Conservation (phyloP, 2,888 invertebrate species). For the Ormyrus pomaceus region DNA sequence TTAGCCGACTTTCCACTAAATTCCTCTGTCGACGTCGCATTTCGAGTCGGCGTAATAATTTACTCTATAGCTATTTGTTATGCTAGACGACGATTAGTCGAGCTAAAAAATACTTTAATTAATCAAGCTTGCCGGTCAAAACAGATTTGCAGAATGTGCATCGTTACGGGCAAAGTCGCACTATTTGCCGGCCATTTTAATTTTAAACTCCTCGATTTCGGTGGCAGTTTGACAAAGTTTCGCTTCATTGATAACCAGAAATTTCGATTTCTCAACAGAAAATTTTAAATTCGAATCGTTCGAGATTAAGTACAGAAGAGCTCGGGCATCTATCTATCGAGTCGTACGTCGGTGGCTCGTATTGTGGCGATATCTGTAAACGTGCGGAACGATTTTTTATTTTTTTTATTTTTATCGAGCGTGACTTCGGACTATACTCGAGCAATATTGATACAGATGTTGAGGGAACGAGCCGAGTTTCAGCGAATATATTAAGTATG, state of each 20-base stretch:
- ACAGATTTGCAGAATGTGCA: neutral
- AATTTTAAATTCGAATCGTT: no score
- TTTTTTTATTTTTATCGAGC: constrained; percentile 28
- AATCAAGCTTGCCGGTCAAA: constrained; percentile 1
- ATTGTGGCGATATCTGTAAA: constrained; percentile 9
- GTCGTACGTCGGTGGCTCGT: no score
- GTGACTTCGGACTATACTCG: constrained; percentile 16
- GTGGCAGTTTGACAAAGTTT: neutral
- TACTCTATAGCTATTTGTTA: no score
- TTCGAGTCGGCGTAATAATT: no score
- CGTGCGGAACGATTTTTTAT: neutral
- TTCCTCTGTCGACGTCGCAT: no score
- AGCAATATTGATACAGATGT: constrained; percentile 23
- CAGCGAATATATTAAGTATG: neutral
- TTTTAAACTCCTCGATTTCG: neutral
- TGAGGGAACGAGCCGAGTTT: neutral
- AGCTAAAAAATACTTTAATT: neutral
- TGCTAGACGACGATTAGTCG: neutral
- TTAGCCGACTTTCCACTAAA: no score
- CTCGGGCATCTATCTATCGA: no score
- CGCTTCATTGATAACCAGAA: neutral
- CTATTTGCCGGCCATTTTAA: neutral
- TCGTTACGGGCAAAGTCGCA: neutral
- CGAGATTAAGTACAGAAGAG: no score
- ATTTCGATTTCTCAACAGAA: neutral